These are phyloP conservation scores for Anas georgica DNA, from an alignment of 2,797 vertebrate genomes.

Conservation along the genomic window DNA sequence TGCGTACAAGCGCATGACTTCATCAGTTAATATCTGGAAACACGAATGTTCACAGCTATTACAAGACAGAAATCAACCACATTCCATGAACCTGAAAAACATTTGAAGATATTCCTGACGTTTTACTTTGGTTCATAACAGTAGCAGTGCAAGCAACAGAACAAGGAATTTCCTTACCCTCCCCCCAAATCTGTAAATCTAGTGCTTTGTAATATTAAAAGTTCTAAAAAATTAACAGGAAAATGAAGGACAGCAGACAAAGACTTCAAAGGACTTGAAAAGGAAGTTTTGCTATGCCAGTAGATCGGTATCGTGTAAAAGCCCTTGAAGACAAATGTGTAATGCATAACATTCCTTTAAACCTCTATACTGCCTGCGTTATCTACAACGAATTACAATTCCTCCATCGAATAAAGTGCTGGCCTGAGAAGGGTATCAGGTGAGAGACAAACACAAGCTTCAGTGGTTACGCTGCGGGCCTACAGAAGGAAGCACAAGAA, in stretches of 20 bases:
- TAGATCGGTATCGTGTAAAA: background rate
- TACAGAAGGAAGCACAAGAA: slow-evolving; percentile 3
- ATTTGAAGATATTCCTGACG: background rate
- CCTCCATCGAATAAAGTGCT: background rate
- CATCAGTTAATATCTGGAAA: background rate
- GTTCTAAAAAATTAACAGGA: background rate
- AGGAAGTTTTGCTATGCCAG: background rate
- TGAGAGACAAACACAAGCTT: background rate
- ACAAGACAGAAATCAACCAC: background rate
- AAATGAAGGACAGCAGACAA: slow-evolving; percentile 8
- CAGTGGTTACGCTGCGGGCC: background rate
- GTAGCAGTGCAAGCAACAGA: background rate
- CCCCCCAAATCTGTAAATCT: background rate
- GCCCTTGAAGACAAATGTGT: background rate
- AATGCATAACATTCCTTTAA: background rate
- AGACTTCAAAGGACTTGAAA: background rate
- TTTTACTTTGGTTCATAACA: background rate
- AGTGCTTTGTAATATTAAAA: background rate
- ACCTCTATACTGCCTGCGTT: background rate
- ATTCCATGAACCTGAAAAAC: background rate
- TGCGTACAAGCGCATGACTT: background rate
- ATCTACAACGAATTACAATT: background rate
- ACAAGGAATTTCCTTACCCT: background rate
- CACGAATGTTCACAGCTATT: background rate
- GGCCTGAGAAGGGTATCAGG: background rate